These are phyloP conservation scores for Danio choprae DNA, from an alignment of 2,797 vertebrate species.

Conservation along the genomic window DNA sequence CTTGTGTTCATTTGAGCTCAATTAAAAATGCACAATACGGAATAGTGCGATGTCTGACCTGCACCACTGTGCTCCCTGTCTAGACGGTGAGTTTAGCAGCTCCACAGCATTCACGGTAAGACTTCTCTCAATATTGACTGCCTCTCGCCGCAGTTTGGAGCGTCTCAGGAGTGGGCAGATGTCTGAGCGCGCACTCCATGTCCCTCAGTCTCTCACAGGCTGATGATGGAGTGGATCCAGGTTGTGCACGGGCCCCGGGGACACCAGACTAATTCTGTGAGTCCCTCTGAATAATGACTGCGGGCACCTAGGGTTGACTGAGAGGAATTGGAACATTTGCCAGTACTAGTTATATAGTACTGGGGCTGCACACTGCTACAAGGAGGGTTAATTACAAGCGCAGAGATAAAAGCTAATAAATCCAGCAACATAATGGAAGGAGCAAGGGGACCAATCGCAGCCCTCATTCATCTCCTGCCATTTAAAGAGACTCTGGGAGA, in stretches of 20 bases:
- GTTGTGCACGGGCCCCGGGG: constrained; percentile 43
- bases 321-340: constrained; percentile 67
- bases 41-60: not conserved
- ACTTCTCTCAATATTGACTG: not conserved
- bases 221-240: constrained; percentile 59
- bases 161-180: constrained; percentile 1
- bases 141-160: not conserved
- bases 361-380: constrained; percentile 16
- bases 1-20: not conserved
- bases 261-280: constrained; percentile 50
- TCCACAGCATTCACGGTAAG: not conserved
- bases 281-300: constrained; percentile 62
- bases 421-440: constrained; percentile 79
- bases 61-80: not conserved
- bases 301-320: constrained; percentile 59
- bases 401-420: constrained; percentile 85
- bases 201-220: constrained; percentile 27
- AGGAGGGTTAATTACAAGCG: constrained; percentile 82
- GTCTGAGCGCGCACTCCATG: constrained; percentile 6
- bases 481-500: constrained; percentile 48
- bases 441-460: constrained; percentile 70
- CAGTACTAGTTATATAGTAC: constrained; percentile 50
- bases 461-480: constrained; percentile 77
- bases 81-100: not conserved
- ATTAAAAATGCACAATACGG: not conserved